phyloP scores from a whole-genome alignment of 2,113 vertebrate genomes.

The Origma solitaria region DNA sequence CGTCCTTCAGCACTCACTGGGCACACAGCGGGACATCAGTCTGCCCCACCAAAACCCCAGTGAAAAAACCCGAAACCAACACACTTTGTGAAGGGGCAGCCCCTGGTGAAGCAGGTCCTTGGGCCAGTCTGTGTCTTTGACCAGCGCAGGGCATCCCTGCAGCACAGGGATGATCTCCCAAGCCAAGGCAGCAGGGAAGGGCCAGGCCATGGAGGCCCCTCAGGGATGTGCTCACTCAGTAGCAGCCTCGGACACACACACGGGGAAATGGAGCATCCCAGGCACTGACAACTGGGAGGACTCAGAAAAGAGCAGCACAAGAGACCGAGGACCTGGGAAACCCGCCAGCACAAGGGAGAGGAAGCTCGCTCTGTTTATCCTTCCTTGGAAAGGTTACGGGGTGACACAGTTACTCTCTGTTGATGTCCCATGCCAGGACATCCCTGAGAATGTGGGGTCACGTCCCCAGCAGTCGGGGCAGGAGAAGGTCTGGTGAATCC shows the following conservation, averaged over 20 bases:
- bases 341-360: background rate
- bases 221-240: background rate
- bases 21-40: rapidly evolving
- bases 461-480: background rate
- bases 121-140: rapidly evolving
- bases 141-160: rapidly evolving
- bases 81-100: background rate
- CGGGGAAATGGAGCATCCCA: background rate
- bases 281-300: background rate
- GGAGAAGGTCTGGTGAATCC: constrained; percentile 20
- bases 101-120: background rate
- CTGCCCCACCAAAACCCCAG: rapidly evolving
- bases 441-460: background rate
- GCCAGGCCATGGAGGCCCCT: rapidly evolving
- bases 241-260: background rate
- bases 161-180: background rate
- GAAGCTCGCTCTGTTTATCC: constrained; percentile 39
- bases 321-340: background rate
- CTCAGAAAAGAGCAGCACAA: background rate
- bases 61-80: background rate
- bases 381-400: background rate
- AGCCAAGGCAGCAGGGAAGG: background rate
- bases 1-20: background rate
- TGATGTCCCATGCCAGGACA: background rate
- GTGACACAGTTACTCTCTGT: background rate